A percentile compares a stretch with the other conserved stretches of the same genome.
Evolutionary conservation across 2,113 vertebrate species (phyloP).

Genomic region (Solenodon paradoxus): DNA sequence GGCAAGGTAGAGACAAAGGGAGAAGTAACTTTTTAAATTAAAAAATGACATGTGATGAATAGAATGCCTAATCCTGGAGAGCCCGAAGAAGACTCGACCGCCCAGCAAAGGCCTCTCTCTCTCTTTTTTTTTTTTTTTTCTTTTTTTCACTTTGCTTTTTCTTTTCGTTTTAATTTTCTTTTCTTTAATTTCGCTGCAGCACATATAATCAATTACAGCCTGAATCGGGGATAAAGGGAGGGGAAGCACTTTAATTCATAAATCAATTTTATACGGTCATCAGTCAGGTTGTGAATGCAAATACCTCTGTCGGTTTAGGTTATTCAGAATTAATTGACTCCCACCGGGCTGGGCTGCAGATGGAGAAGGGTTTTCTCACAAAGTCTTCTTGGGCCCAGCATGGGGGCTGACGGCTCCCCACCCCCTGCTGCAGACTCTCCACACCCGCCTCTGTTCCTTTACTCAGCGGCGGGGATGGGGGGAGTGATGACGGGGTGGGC

Average conservation of each 20-base stretch:
- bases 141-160: slow-evolving; percentile 72
- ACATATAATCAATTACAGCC: slow-evolving; percentile 99
- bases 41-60: slow-evolving; percentile 84
- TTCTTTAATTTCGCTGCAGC: slow-evolving; percentile 90
- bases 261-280: slow-evolving; percentile 99
- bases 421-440: slow-evolving; percentile 70
- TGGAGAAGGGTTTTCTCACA: slow-evolving; percentile 85
- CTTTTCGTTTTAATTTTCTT: slow-evolving; percentile 84
- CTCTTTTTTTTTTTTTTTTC: slow-evolving; percentile 80
- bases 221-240: slow-evolving; percentile 88
- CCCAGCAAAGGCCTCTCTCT: slow-evolving; percentile 79
- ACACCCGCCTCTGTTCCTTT: slow-evolving; percentile 69
- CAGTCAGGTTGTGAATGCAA: slow-evolving; percentile 97
- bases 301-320: slow-evolving; percentile 89
- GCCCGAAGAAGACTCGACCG: slow-evolving; percentile 79
- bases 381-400: slow-evolving; percentile 82
- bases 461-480: too few species aligned
- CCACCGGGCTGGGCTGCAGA: slow-evolving; percentile 85
- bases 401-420: slow-evolving; percentile 76
- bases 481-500: slow-evolving; percentile 55
- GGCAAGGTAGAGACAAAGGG: slow-evolving; percentile 54
- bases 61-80: slow-evolving; percentile 82
- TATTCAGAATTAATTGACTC: slow-evolving; percentile 91
- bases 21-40: slow-evolving; percentile 84
- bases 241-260: slow-evolving; percentile 95